Evolutionary conservation across 2,797 vertebrate genomes (phyloP).

Genomic region (Neomorphus geoffroyi): DNA sequence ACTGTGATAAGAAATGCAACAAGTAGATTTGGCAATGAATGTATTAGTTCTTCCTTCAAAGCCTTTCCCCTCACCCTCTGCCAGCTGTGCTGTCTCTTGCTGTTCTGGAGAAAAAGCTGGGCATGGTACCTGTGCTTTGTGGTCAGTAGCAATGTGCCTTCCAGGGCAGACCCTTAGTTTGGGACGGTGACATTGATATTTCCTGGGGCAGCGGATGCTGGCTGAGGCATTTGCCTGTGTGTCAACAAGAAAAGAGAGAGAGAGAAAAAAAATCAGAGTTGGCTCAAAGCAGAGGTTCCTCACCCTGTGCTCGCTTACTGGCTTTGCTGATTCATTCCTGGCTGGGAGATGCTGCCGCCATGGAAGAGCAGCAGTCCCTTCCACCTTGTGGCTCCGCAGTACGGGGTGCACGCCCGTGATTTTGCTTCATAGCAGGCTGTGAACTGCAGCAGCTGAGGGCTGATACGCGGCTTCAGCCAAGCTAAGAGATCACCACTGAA

Average conservation of each 20-base stretch:
- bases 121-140: background rate
- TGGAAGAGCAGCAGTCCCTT: background rate
- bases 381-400: background rate
- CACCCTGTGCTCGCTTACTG: background rate
- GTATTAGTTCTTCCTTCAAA: background rate
- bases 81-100: background rate
- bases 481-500: background rate
- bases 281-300: background rate
- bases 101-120: background rate
- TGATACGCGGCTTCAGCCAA: background rate
- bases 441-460: background rate
- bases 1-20: background rate
- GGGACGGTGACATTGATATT: background rate
- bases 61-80: background rate
- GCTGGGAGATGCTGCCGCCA: background rate
- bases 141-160: background rate
- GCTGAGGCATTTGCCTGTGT: background rate
- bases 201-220: background rate
- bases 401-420: fast-evolving
- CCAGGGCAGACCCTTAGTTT: background rate
- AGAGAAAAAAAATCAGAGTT: background rate
- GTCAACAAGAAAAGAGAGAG: background rate
- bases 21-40: background rate
- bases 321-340: background rate
- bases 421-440: background rate